Base-by-base conservation (phyloP, 2,888 invertebrate genomes). In the Lithophane socia region DNA sequence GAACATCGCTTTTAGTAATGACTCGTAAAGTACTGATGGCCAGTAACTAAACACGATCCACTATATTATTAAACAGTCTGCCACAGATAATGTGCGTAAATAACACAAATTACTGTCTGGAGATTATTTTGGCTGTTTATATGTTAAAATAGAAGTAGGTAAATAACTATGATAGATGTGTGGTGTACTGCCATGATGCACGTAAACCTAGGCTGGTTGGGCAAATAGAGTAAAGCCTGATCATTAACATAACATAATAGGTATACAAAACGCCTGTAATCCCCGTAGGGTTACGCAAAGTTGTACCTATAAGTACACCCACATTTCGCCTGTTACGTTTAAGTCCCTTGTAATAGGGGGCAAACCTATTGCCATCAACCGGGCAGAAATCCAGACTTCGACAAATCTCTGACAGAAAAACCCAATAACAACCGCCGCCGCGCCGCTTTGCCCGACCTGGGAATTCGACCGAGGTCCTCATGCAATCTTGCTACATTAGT, bases 31-130 rank as follows among this genome's bases (percentile, higher is more conserved):
- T 69, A 75, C 52, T 29, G 44, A 5, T 12, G 42, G 12, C 42
- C 65, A 67, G 44, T 42, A 54, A 61, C 56, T 64, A 70, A 76
- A 77, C 71, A 54, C 63, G 24, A 44, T 66, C 70, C n/a, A 69
- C 47, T 75, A 47, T 18, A 70, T 70, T 73, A 77, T 66, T 74
- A 49, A 63, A 75, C 68, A 83, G 87, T 86, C 82, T 70, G 24
- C 61, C 24, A 49, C 21, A 74, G 87, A 86, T 87, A 87, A 75
- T 21, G 63, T 68, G n/a, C 58, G 75, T 75, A 82, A 82, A 80
- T 77, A 86, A 68, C 42, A 75, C 77, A 75, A 74, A 76, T 77
- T 81, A 76, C 52, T 44, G 68, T 75, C 68, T 60, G 18, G 24
- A 61, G 73, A 75, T 82, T 72, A 71, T 70, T 72, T 69, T 37